Percentiles rank a stretch among this genome's conserved stretches.
These are phyloP conservation scores for Sciurus carolinensis DNA, from an alignment of 2,797 vertebrate genomes.

Conservation along the genomic window DNA sequence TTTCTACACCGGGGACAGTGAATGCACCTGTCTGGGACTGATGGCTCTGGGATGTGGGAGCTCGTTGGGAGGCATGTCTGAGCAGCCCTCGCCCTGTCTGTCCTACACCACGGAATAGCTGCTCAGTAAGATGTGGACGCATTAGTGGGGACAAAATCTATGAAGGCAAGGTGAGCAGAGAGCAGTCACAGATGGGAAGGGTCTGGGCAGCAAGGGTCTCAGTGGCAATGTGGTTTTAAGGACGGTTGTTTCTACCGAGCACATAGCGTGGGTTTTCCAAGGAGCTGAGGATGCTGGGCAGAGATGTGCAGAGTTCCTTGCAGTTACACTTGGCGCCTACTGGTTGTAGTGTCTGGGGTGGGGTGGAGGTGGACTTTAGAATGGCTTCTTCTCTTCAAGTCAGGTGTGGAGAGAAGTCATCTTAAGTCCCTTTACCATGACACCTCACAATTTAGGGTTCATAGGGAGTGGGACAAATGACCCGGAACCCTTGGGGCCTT, in stretches of 20 bases:
- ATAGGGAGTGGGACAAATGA: neutral
- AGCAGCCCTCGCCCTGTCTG: neutral
- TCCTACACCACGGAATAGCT: neutral
- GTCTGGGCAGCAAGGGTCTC: neutral
- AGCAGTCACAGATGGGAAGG: neutral
- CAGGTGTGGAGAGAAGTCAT: neutral
- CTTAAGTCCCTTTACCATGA: neutral
- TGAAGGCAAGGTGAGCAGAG: too few relatives aligned
- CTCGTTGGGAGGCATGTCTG: neutral
- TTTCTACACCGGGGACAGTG: too few relatives aligned
- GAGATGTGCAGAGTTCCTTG: neutral
- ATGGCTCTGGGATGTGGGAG: neutral
- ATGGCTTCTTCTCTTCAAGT: neutral
- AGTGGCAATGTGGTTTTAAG: neutral
- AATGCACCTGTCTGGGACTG: neutral
- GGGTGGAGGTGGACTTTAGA: neutral
- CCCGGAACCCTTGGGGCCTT: neutral
- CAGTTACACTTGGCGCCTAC: rapidly evolving
- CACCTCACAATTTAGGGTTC: neutral
- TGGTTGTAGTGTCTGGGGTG: neutral
- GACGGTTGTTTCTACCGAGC: neutral
- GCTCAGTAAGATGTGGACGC: neutral
- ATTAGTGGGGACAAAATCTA: neutral
- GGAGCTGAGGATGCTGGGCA: neutral
- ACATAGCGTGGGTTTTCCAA: neutral